phyloP scores from a whole-genome alignment of 2,113 vertebrate species.

The Aleadryas rufinucha region DNA sequence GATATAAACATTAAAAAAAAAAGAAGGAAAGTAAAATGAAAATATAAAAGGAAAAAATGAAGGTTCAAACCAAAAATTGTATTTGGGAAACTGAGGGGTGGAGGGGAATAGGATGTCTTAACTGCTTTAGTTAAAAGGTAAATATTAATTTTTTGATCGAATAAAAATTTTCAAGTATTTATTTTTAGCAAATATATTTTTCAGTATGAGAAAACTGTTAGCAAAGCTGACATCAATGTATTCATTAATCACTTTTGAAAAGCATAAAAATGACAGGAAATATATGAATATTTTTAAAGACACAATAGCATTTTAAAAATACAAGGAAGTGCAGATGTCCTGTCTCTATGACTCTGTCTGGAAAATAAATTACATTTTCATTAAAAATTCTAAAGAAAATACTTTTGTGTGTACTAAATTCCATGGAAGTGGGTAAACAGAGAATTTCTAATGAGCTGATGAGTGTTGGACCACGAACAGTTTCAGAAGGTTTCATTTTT shows the following conservation, averaged over 20 bases:
- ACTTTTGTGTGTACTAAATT: not conserved
- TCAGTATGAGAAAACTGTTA: not conserved
- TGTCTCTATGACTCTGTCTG: not conserved
- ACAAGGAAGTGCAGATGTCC: not conserved
- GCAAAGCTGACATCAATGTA: not conserved
- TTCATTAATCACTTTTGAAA: not conserved
- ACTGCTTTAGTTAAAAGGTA: fast-evolving
- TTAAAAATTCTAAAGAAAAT: not conserved
- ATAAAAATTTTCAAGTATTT: not conserved
- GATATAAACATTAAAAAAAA: not conserved
- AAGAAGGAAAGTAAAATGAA: fast-evolving
- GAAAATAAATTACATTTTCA: not conserved
- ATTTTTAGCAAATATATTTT: not conserved
- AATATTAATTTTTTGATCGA: not conserved
- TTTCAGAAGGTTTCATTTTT: not conserved
- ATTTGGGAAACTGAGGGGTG: fast-evolving
- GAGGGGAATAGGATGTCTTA: not conserved
- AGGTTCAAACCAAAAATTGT: fast-evolving
- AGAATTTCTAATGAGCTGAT: not conserved
- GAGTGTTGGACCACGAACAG: fast-evolving
- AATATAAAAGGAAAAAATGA: not conserved
- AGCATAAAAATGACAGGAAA: not conserved
- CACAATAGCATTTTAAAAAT: not conserved
- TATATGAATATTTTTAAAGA: not conserved
- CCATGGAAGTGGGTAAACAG: fast-evolving